Conservation (phyloP, 2,888 invertebrate genomes). For the Melieria crassipennis region DNA sequence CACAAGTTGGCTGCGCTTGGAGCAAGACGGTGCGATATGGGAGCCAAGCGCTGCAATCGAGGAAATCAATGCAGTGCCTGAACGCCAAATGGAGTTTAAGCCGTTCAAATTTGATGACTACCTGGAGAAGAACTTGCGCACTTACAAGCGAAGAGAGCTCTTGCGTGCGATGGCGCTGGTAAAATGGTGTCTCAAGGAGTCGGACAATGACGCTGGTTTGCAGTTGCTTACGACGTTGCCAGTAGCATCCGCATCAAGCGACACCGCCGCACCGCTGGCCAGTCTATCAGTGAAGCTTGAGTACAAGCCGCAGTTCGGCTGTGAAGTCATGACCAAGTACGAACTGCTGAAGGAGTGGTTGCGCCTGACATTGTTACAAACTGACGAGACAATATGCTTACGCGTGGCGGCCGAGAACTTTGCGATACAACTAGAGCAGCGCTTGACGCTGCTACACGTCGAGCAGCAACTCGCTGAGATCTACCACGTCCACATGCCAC, state of each 20-base stretch:
- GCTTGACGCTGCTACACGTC: conserved; percentile 43
- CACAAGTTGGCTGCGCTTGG: conserved; percentile 14
- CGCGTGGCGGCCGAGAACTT: conserved; percentile 50
- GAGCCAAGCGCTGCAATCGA: not conserved
- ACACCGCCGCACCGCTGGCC: conserved; percentile 32
- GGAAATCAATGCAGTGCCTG: not conserved
- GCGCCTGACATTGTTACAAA: conserved; percentile 47
- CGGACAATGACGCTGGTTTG: conserved; percentile 8
- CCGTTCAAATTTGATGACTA: conserved; percentile 37
- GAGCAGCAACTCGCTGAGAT: conserved; percentile 49
- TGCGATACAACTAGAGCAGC: conserved; percentile 49
- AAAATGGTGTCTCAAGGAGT: conserved; percentile 48
- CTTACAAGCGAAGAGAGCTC: not conserved
- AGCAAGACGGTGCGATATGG: not conserved
- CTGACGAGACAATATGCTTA: conserved; percentile 44
- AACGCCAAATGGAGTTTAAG: conserved; percentile 33
- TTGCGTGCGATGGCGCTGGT: conserved; percentile 44
- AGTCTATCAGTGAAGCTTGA: conserved; percentile 55
- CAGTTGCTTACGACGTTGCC: conserved; percentile 46
- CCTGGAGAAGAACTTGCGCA: conserved; percentile 25
- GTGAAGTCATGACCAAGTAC: conserved; percentile 57
- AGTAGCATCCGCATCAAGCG: conserved; percentile 43
- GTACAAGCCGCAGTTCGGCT: conserved; percentile 58
- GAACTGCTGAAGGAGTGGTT: conserved; percentile 58
- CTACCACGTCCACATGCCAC: conserved; percentile 48